Conservation (phyloP, 2,797 vertebrate species). For the Myripristis murdjan region DNA sequence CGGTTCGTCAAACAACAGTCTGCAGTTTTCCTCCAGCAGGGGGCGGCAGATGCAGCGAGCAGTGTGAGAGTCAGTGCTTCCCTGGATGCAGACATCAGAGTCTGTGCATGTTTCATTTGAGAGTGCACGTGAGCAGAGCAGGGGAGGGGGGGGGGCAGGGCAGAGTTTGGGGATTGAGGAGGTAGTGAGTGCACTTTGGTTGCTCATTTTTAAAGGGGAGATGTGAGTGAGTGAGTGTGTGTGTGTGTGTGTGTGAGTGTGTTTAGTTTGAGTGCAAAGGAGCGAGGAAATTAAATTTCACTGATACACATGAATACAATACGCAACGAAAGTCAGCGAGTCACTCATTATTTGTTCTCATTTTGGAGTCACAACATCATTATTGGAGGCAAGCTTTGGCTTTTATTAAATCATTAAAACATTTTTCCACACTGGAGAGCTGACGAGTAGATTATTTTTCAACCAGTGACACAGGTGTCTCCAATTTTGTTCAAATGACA, state of each 20-base stretch:
- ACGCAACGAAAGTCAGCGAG: slow-evolving; percentile 59
- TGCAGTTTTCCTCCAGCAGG: slow-evolving; percentile 45
- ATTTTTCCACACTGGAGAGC: background rate
- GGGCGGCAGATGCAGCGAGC: slow-evolving; percentile 75
- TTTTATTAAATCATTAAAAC: background rate
- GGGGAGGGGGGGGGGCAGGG: slow-evolving; percentile 25
- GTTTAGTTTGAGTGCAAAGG: slow-evolving; percentile 35
- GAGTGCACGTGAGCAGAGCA: slow-evolving; percentile 59
- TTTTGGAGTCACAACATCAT: slow-evolving; percentile 31
- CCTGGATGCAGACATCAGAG: slow-evolving; percentile 66
- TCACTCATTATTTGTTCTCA: background rate
- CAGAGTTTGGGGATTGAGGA: slow-evolving; percentile 1
- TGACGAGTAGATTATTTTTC: background rate
- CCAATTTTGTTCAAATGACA: slow-evolving; percentile 12
- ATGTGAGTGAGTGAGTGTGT: slow-evolving; percentile 22
- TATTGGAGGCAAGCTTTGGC: slow-evolving; percentile 4
- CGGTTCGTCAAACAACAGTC: background rate
- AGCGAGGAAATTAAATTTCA: background rate
- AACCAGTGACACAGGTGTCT: slow-evolving; percentile 22
- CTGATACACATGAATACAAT: slow-evolving; percentile 12
- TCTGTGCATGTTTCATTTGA: slow-evolving; percentile 61
- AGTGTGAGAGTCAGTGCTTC: slow-evolving; percentile 75
- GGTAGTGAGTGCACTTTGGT: slow-evolving; percentile 49
- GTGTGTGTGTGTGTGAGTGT: background rate
- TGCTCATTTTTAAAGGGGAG: slow-evolving; percentile 20